phyloP scores from a whole-genome alignment of 2,888 invertebrate genomes.

The Lithosia quadra region DNA sequence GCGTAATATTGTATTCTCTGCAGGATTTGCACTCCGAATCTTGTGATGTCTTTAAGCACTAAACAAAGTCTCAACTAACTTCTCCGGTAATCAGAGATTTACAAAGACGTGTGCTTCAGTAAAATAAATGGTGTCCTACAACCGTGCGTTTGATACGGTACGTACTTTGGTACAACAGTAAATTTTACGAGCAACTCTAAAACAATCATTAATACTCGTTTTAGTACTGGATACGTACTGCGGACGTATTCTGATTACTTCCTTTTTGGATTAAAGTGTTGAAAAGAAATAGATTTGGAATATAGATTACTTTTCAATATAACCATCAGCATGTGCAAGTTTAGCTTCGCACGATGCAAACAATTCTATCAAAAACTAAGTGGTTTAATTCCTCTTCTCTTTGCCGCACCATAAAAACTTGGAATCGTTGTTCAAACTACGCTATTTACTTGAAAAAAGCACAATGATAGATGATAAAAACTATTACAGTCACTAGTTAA shows the following conservation, averaged over 20 bases:
- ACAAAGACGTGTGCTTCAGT: slow-evolving; percentile 3
- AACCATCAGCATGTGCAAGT: too few relatives aligned
- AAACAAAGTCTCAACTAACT: slow-evolving; percentile 3
- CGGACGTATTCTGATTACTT: slow-evolving; percentile 47
- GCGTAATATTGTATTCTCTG: background rate
- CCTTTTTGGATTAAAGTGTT: background rate
- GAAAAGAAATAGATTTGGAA: too few relatives aligned
- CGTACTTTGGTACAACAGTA: slow-evolving; percentile 50
- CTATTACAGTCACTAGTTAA: too few relatives aligned
- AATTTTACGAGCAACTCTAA: slow-evolving; percentile 63
- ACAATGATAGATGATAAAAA: too few relatives aligned
- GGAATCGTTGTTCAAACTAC: too few relatives aligned
- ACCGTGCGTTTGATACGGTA: slow-evolving; percentile 31
- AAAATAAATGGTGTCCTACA: slow-evolving; percentile 21
- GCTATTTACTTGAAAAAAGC: too few relatives aligned
- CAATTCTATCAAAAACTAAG: too few relatives aligned
- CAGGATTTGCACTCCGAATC: background rate
- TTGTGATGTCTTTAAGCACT: background rate
- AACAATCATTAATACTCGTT: slow-evolving; percentile 66
- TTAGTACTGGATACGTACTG: slow-evolving; percentile 51
- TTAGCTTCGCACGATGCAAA: too few relatives aligned
- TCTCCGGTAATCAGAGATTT: slow-evolving; percentile 2
- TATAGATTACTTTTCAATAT: too few relatives aligned
- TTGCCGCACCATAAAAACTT: too few relatives aligned
- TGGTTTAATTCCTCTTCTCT: too few relatives aligned